These are phyloP conservation scores for Sarcophaga variegata DNA, from an alignment of 2,888 invertebrate species.

Conservation along the genomic window DNA sequence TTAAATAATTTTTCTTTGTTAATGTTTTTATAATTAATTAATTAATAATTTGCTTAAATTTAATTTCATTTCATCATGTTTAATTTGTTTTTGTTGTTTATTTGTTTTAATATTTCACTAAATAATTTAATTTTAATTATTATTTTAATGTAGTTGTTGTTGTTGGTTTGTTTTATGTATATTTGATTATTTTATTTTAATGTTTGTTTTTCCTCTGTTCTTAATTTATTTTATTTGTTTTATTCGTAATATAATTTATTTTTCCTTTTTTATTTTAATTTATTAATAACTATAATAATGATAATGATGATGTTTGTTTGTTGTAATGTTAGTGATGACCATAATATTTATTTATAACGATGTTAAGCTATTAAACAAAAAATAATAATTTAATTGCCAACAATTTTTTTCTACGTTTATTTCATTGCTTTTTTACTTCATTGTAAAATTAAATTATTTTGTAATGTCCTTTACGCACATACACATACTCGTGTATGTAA, in stretches of 20 bases:
- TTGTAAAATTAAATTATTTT: background rate
- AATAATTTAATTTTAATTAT: conserved; percentile 41
- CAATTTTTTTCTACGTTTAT: background rate
- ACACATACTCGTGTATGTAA: rapidly evolving
- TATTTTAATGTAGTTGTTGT: conserved; percentile 56
- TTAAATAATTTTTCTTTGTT: conserved; percentile 36
- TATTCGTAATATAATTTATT: background rate
- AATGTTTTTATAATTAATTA: conserved; percentile 34
- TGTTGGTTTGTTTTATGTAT: conserved; percentile 52
- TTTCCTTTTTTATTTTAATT: too few species aligned
- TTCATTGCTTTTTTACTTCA: background rate
- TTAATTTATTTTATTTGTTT: conserved; percentile 22
- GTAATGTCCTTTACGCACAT: too few species aligned
- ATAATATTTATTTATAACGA: conserved; percentile 33
- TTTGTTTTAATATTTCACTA: conserved; percentile 45
- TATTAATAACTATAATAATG: too few species aligned
- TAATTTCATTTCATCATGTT: background rate
- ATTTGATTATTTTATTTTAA: conserved; percentile 43
- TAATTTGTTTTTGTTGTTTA: conserved; percentile 13
- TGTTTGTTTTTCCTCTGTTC: background rate
- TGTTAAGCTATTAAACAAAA: conserved; percentile 35
- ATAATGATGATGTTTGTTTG: too few species aligned
- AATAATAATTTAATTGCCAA: conserved; percentile 29
- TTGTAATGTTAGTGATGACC: background rate
- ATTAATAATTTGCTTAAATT: background rate